Base-by-base conservation (phyloP, 2,888 invertebrate genomes). In the Ectemnius continuus region DNA sequence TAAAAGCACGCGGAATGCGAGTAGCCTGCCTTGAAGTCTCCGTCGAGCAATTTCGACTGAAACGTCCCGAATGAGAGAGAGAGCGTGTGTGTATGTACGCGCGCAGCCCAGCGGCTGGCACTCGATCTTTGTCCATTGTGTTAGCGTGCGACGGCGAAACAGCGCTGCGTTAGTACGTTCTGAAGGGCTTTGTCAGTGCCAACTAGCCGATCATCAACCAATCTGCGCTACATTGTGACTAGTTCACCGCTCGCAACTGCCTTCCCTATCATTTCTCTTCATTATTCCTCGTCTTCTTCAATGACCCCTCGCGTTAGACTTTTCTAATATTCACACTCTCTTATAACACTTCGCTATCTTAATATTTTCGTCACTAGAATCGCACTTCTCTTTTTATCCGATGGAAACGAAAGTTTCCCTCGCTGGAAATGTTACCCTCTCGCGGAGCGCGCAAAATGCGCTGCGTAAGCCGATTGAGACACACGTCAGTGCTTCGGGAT, bases 81-180 rank as follows among this genome's bases (percentile, higher is more conserved):
- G 28, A 36, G 28, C 3, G 28, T 36, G 28, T 36, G 8, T 8
- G 28, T 36, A 8, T 36, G 36, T 36, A 36, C 36, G 36, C 4
- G 5, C 4, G 36, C 36, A 1, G 36, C 8, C 8, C 36, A 8
- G 36, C 4, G 36, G 52, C 16, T 52, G 52, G 52, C 16, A 52
- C 52, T 52, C 52, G 52, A 52, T 52, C 52, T 52, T 52, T 52
- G 52, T 52, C 52, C 52, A 52, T 52, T 52, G 52, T 52, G 16
- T 52, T 52, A 52, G 52, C 52, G 16, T 4, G 16, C 52, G 4
- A 3, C 52, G 52, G 52, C 16, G 52, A 52, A 52, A 52, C 4
- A 52, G 52, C 52, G 16, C n/a, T 52, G 52, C 14, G n/a, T 16
- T 36, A 36, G 36, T 36, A 36, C 6, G 36, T 36, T 36, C 8